Base-by-base conservation (phyloP, 2,113 vertebrate genomes). In the Bos indicus region DNA sequence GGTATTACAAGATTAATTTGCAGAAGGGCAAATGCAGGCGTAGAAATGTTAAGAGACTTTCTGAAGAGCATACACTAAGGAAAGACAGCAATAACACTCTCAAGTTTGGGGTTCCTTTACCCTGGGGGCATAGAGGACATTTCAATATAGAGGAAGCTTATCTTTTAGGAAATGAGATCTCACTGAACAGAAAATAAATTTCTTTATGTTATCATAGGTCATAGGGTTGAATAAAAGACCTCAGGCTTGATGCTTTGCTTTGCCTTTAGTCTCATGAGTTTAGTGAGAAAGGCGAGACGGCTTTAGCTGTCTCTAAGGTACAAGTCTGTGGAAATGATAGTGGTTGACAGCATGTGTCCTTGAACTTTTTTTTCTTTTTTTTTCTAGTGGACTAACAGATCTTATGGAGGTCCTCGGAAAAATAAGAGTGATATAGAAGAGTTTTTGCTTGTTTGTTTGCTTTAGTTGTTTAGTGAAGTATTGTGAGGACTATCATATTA, bases 1-100 rank as follows among this genome's bases (percentile, higher is more conserved):
- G 87, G 90, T 97, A 97, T 98, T 98, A 97, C 97, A 98, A 97
- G 97, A 98, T 98, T 98, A 98, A 97, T 98, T 97, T 98, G 93
- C 83, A 97, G 96, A 98, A 98, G 96, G 94, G 97, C 97, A 98
- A 97, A 97, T 54, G 48, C 93, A 97, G 94, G 59, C 84, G 40
- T 0, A 0, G 77, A 97, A 97, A 97, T 96, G 95, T 95, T 97
- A 97, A 97, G n/a, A 97, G 89, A 94, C 60, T 97, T 98, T 98
- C 59, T 56, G 77, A 96, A 92, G 91, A 96, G 64, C 25, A 19
- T 95, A 19, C 36, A 59, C 74, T 89, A 78, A 97, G 78, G 46
- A 94, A 54, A 90, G 88, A 87, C 25, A 94, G 82, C 17, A 93
- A 88, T 92, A 84, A 88, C 57, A 78, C n/a, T 93, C 60, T 67